Percentiles rank a stretch among this genome's conserved stretches.
Conservation (phyloP, 2,113 vertebrate genomes). For the Cynopterus brachyotis region DNA sequence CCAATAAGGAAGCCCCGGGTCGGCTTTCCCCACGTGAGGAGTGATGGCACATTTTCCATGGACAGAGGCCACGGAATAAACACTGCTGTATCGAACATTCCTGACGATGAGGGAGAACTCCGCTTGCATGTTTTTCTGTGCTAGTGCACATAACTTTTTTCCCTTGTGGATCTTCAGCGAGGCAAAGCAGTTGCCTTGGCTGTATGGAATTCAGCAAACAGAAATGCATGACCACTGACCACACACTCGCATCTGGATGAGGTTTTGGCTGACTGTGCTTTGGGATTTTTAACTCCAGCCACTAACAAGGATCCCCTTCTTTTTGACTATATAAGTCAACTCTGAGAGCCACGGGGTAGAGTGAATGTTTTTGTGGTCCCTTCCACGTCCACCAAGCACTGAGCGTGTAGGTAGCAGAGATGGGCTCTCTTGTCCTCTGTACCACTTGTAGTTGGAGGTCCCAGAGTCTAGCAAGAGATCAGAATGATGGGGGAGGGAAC, state of each 20-base stretch:
- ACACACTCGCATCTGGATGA: constrained; percentile 67
- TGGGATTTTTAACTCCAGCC: constrained; percentile 62
- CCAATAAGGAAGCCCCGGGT: background rate
- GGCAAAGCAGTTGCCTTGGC: constrained; percentile 59
- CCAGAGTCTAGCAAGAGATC: background rate
- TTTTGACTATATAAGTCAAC: constrained; percentile 69
- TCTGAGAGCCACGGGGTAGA: constrained; percentile 27
- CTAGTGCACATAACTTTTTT: constrained; percentile 64
- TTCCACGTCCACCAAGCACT: background rate
- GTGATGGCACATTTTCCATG: constrained; percentile 20
- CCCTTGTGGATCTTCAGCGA: constrained; percentile 58
- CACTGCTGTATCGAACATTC: background rate
- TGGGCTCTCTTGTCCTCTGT: background rate
- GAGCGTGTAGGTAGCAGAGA: background rate
- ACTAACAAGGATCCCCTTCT: constrained; percentile 63
- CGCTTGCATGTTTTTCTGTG: constrained; percentile 26
- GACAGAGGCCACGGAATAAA: constrained; percentile 40
- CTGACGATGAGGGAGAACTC: background rate
- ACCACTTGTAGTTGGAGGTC: background rate
- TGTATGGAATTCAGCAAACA: constrained; percentile 73
- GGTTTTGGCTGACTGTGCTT: constrained; percentile 60
- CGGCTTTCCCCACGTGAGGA: background rate
- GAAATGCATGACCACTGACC: constrained; percentile 67
- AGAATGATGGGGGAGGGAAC: background rate
- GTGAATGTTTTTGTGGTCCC: background rate